These are phyloP conservation scores for Psophia crepitans DNA, from an alignment of 2,113 vertebrate genomes.

Conservation along the genomic window DNA sequence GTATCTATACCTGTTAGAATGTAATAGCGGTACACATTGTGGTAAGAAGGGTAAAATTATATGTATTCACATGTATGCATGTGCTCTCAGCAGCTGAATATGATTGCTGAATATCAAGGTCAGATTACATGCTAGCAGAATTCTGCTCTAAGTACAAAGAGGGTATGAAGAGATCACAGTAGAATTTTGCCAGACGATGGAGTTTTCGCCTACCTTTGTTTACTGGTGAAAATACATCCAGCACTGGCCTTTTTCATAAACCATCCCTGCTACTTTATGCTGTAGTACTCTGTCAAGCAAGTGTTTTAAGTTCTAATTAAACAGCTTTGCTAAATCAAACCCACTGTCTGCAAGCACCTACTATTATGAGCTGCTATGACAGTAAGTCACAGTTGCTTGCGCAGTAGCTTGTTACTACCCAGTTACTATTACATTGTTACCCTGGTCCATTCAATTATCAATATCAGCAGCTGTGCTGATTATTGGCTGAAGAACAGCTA, in stretches of 20 bases:
- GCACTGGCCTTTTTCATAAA: not conserved
- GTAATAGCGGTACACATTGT: not conserved
- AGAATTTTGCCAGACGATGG: not conserved
- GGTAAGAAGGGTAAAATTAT: not conserved
- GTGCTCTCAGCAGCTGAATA: not conserved
- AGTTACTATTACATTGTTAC: not conserved
- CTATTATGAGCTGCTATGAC: not conserved
- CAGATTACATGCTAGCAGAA: not conserved
- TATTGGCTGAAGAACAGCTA: not conserved
- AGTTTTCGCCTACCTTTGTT: not conserved
- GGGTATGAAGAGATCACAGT: not conserved
- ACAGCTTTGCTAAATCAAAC: not conserved
- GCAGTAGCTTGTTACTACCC: not conserved
- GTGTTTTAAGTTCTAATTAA: not conserved
- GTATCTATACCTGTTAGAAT: not conserved
- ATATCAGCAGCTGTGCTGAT: not conserved
- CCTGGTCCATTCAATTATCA: not conserved
- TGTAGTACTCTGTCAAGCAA: not conserved
- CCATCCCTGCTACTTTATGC: not conserved
- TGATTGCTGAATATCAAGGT: not conserved
- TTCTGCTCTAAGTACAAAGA: not conserved
- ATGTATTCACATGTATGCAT: not conserved
- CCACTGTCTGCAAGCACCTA: not conserved
- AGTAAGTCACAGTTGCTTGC: not conserved
- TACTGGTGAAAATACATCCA: not conserved